A percentile compares a stretch with the other conserved stretches of the same genome.
phyloP scores from a whole-genome alignment of 2,797 vertebrate genomes.

The Parauchenoglanis punctatus region DNA sequence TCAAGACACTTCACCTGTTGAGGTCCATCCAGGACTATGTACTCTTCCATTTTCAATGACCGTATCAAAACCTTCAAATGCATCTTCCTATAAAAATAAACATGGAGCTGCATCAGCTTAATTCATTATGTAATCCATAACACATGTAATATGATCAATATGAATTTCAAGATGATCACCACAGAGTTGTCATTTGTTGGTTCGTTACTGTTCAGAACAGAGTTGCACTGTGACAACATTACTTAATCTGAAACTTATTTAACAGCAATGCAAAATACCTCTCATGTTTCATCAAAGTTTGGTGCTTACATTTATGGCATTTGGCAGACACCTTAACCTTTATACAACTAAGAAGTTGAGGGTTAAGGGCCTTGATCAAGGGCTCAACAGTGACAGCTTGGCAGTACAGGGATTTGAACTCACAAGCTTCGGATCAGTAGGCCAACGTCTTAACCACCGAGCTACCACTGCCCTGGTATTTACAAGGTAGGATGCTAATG shows the following conservation, averaged over 20 bases:
- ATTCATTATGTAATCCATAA: background rate
- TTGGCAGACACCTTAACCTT: no score
- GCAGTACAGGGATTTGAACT: no score
- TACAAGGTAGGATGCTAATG: background rate
- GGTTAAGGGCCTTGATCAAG: no score
- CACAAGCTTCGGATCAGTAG: no score
- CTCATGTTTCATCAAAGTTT: background rate
- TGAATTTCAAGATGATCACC: background rate
- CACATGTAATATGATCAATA: background rate
- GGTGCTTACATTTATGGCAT: background rate
- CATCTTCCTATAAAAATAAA: constrained; percentile 85
- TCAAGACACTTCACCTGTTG: constrained; percentile 79
- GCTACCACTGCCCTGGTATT: no score
- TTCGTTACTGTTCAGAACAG: background rate
- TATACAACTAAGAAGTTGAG: no score
- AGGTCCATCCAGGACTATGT: constrained; percentile 81
- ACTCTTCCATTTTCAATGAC: constrained; percentile 88
- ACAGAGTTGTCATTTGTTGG: background rate
- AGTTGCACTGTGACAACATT: background rate
- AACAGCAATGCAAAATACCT: background rate
- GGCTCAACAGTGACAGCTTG: no score
- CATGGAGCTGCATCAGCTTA: background rate
- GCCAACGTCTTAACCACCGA: no score
- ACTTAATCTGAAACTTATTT: background rate
- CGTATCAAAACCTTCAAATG: constrained; percentile 91